A percentile compares a stretch with the other conserved stretches of the same genome.
Conservation (phyloP, 2,888 invertebrate genomes). For the Priocnemis perturbator region DNA sequence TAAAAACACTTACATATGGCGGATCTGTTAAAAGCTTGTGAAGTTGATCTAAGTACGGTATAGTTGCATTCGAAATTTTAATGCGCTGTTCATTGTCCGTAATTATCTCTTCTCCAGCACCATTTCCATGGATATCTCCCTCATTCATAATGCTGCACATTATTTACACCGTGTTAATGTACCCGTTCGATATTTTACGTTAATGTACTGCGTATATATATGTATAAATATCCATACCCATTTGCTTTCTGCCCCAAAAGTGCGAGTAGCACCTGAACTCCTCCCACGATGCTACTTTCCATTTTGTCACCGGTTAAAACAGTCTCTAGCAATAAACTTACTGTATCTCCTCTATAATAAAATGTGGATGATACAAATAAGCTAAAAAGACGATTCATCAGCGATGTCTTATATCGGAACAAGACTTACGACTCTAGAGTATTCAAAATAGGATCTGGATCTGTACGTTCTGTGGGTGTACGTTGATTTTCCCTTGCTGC, state of each 20-base stretch:
- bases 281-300: constrained; percentile 86
- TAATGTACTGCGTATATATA: constrained; percentile 14
- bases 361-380: background rate
- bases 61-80: constrained; percentile 81
- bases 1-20: constrained; percentile 79
- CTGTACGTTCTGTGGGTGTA: constrained; percentile 79
- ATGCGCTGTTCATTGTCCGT: constrained; percentile 79
- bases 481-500: constrained; percentile 80
- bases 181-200: background rate
- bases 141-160: constrained; percentile 55
- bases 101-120: constrained; percentile 72
- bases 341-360: constrained; percentile 79
- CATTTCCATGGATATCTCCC: constrained; percentile 61
- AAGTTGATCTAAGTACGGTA: constrained; percentile 83
- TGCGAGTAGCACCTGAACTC: constrained; percentile 86
- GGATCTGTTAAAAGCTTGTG: constrained; percentile 83
- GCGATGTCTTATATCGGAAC: constrained; percentile 7
- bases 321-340: constrained; percentile 83
- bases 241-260: constrained; percentile 79
- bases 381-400: constrained; percentile 13
- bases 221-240: constrained; percentile 49
- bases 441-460: constrained; percentile 84
- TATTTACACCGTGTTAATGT: constrained; percentile 1
- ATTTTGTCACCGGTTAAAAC: constrained; percentile 83
- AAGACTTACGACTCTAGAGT: constrained; percentile 84